phyloP scores from a whole-genome alignment of 2,113 vertebrate species.

The Gracilinanus agilis region DNA sequence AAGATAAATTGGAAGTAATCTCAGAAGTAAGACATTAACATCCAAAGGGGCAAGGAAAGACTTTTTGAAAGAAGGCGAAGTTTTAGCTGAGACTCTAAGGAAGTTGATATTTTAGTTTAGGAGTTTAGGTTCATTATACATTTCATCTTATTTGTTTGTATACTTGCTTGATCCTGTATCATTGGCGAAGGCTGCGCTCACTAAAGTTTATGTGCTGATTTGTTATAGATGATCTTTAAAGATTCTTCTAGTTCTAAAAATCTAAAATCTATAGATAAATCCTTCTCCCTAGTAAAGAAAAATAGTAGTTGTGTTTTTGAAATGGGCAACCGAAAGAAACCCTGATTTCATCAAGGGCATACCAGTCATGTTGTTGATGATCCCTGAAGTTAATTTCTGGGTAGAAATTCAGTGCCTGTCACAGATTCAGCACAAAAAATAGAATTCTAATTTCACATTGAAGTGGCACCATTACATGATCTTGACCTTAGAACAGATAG shows the following conservation, averaged over 20 bases:
- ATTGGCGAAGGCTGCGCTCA: neutral
- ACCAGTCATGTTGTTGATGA: neutral
- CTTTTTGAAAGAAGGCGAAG: neutral
- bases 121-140: neutral
- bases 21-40: neutral
- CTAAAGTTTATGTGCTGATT: neutral
- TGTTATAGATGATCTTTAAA: neutral
- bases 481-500: neutral
- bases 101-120: neutral
- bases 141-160: neutral
- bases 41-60: neutral
- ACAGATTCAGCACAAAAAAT: neutral
- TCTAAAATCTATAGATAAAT: neutral
- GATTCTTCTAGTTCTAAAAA: conserved; percentile 5
- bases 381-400: neutral
- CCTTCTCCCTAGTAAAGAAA: neutral
- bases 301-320: neutral
- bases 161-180: neutral
- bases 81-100: neutral
- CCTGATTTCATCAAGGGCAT: neutral
- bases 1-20: neutral
- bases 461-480: neutral
- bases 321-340: neutral
- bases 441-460: neutral
- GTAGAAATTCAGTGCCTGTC: neutral